Evolutionary conservation across 1,140 invertebrate species (phyloP), one percentile per base, ranked within the genome.

Genomic region (Belonocnema kinseyi): DNA sequence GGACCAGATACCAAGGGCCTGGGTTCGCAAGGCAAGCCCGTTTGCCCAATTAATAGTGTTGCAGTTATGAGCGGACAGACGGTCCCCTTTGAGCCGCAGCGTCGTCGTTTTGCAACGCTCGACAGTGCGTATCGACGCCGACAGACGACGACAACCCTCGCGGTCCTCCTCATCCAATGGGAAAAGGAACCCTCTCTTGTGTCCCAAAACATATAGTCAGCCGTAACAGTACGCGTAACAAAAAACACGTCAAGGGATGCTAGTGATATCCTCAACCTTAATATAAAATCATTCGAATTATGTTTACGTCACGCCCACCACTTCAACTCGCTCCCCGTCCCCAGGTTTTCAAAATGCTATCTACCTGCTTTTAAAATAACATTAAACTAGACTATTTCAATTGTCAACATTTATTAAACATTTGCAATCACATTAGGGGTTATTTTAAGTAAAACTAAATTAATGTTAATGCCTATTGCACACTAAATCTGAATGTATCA

Each of bases 51-150:
- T 88, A 88, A 86, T 85, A 81, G 82, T 77, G 73, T 73, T 82
- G 84, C 83, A 82, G 79, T 85, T 83, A 83, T 75, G 79, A 77
- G 77, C 33, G 21, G 72, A 80, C 71, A 53, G 77, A 81, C 78
- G 72, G 79, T 79, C 80, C 73, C 80, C 82, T 86, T 87, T 85
- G 81, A 86, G 79, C 50, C 52, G 76, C 53, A 75, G 79, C 73
- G 74, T 79, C 76, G 77, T 82, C 82, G 81, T 83, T 87, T 87
- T 82, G 87, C 83, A 87, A 88, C 85, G 86, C 85, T 85, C 75
- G 82, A 75, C 77, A 83, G 84, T 77, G 86, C 89, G 84, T 88
- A 87, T 89, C 88, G 84, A 84, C 81, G 83, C 85, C 88, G 82
- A 85, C 80, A 85, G 82, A 84, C 78, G 78, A 79, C 82, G 82